These are phyloP conservation scores for Epinephelus lanceolatus DNA, from an alignment of 2,113 vertebrate genomes.

Conservation along the genomic window DNA sequence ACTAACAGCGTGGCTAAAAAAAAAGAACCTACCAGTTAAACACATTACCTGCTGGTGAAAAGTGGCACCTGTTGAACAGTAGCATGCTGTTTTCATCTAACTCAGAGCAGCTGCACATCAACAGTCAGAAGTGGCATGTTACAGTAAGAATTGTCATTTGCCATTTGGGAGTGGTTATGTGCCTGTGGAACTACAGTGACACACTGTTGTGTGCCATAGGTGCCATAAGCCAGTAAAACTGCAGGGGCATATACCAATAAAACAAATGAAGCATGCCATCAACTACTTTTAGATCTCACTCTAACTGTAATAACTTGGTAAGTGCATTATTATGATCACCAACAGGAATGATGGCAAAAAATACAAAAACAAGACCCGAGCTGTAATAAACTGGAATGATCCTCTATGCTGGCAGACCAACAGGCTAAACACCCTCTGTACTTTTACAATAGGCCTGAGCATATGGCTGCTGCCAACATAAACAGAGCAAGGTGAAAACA, in stretches of 20 bases:
- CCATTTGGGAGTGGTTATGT: neutral
- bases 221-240: neutral
- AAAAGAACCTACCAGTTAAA: neutral
- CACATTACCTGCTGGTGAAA: neutral
- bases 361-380: neutral
- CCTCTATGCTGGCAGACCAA: neutral
- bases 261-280: neutral
- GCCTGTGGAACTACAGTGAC: no score
- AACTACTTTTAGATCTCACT: neutral
- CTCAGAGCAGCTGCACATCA: neutral
- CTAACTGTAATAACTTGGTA: neutral
- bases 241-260: neutral
- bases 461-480: constrained; percentile 21
- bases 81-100: neutral
- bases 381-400: neutral
- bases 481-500: constrained; percentile 63
- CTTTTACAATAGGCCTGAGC: constrained; percentile 1
- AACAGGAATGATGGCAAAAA: neutral
- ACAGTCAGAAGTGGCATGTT: neutral
- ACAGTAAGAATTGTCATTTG: neutral
- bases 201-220: neutral
- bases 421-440: neutral
- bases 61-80: neutral
- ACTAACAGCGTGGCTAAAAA: neutral
- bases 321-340: neutral